Conservation (phyloP, 2,113 vertebrate genomes). For the Neolamprologus tretocephalus region DNA sequence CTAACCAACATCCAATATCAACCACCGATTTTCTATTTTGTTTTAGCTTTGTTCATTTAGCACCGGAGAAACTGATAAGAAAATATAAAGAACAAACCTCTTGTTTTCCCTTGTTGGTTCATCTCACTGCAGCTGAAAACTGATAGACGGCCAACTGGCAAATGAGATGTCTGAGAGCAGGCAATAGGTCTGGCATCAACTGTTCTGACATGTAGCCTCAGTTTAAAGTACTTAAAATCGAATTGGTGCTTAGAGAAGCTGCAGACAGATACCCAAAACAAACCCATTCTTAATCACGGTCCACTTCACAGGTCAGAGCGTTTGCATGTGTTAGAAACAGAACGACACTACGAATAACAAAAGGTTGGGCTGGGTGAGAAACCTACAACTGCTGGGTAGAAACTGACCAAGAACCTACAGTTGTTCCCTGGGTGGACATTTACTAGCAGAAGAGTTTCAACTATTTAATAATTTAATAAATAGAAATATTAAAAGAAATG, state of each 20-base stretch:
- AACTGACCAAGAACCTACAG: background rate
- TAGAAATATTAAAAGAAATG: background rate
- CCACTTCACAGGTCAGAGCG: background rate
- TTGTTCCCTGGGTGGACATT: background rate
- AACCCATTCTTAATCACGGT: background rate
- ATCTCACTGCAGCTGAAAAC: background rate
- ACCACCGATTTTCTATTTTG: background rate
- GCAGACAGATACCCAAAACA: background rate
- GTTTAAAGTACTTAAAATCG: background rate
- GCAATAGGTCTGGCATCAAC: background rate
- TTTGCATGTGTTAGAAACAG: background rate
- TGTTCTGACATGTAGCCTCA: background rate
- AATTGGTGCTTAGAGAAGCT: rapidly evolving
- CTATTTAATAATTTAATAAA: background rate
- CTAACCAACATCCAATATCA: background rate
- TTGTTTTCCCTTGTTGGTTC: background rate
- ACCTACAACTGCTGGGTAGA: background rate
- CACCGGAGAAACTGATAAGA: background rate
- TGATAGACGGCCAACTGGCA: background rate
- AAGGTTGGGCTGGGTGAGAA: background rate
- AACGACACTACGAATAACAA: rapidly evolving
- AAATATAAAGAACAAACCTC: background rate
- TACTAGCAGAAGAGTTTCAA: background rate
- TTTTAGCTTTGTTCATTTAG: background rate
- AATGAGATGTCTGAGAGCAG: background rate